Evolutionary conservation across 30 jellyfish, hydroid and myxozoan genomes (phyloP), one percentile per base, ranked within the genome.

Genomic region (Aurelia coerulea): DNA sequence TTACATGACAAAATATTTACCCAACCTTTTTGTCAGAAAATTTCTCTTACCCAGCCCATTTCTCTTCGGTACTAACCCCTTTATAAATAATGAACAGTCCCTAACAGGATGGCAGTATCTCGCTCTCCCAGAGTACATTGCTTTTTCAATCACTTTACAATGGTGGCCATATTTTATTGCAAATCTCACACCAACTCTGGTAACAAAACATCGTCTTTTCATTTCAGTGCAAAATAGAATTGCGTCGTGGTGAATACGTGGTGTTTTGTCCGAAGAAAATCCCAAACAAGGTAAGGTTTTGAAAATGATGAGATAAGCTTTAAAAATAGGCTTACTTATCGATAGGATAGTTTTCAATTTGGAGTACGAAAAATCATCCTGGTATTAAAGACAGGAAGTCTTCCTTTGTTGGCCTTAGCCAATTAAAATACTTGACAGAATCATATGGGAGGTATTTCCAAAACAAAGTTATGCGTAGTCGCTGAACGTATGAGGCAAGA

Each of bases 241-340:
- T 74, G 16, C 79, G 84, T 9, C 35, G 49, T 29, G 94, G 94
- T 32, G 88, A 76, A 32, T 85, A 85, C 71, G 88, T 85, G 37
- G 94, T 85, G 16, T 68, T 41, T 31, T 85, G 94, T 76, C 94
- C 94, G 34, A 65, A 75, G 94, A 85, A 67, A 52, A 62, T 68
- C 17, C 69, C 88, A 15, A 76, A 75, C 71, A 76, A 85, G 94
- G 94, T 85, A 42, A 65, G 78, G 16, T 62, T 5, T 23, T 35
- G 35, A 77, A 23, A 14, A 7, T 46, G 56, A 46, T 1, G 14
- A 9, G 56, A 46, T 46, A 13, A 46, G 49, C 32, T 39, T 14
- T 32, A 51, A 10, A 19, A 41, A 19, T 19, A 7, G 41, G 33
- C 23, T 29, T 18, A n/a, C 41, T 32, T 19, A 17, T n/a, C 41